Percentiles rank a stretch among this genome's conserved stretches.
Evolutionary conservation across 2,113 vertebrate species (phyloP).

Genomic region (Murina feae): DNA sequence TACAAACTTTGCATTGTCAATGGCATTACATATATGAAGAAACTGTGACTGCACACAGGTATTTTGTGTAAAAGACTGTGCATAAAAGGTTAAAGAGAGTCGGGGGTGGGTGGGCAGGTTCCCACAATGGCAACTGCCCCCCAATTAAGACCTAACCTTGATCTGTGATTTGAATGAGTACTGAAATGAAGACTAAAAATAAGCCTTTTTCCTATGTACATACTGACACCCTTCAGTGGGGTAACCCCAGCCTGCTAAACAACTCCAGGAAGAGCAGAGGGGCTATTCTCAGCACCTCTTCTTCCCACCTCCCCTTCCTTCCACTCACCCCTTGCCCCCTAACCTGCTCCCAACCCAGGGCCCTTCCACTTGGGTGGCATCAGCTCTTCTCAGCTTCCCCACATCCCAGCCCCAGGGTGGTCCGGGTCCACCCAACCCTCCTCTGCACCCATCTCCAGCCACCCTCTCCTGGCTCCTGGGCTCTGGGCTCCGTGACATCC

Average conservation of each 20-base stretch:
- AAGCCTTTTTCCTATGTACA: slow-evolving; percentile 45
- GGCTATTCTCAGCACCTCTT: not conserved
- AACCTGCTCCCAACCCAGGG: not conserved
- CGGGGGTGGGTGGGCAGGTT: slow-evolving; percentile 63
- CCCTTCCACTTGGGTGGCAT: not conserved
- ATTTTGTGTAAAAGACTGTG: not conserved
- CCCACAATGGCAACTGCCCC: slow-evolving; percentile 79
- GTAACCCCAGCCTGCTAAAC: slow-evolving; percentile 49
- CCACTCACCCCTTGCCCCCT: not conserved
- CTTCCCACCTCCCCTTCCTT: not conserved
- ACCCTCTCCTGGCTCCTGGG: not conserved
- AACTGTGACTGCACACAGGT: slow-evolving; percentile 64
- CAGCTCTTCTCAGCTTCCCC: not conserved
- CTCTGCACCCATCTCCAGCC: not conserved
- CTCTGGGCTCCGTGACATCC: not conserved
- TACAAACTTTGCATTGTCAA: slow-evolving; percentile 56
- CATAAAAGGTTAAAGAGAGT: slow-evolving; percentile 57
- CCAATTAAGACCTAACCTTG: slow-evolving; percentile 50
- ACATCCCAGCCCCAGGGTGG: not conserved
- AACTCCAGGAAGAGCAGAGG: slow-evolving; percentile 52
- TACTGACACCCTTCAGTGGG: slow-evolving; percentile 37
- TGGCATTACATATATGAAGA: slow-evolving; percentile 40
- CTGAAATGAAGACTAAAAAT: slow-evolving; percentile 47
- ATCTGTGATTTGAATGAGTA: slow-evolving; percentile 50
- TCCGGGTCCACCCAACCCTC: not conserved